These are phyloP conservation scores for Steatocranus sp. DNA, from an alignment of 2,797 vertebrate species.

Conservation along the genomic window DNA sequence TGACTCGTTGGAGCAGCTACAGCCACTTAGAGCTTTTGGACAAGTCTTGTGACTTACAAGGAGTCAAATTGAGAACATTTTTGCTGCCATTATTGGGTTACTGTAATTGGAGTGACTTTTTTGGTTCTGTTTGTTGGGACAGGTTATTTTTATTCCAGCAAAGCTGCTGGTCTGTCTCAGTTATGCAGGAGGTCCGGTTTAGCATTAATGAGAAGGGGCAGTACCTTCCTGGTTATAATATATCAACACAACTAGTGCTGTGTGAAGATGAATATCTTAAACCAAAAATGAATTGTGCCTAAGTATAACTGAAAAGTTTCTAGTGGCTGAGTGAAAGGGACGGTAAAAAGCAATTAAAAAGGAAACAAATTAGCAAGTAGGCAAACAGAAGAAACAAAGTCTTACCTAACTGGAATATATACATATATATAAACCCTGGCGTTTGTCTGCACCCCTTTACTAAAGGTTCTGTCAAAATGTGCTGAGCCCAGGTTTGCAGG, in stretches of 20 bases:
- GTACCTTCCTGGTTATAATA: neutral
- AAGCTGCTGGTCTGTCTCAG: neutral
- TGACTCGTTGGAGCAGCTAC: neutral
- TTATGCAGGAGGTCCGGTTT: neutral
- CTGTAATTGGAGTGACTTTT: neutral
- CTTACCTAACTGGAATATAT: accelerated
- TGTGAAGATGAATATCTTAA: neutral
- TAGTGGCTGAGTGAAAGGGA: neutral
- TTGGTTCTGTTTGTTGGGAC: neutral
- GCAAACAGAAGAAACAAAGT: accelerated
- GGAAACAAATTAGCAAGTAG: neutral
- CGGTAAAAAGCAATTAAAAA: neutral
- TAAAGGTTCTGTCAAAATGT: neutral
- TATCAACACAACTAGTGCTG: neutral
- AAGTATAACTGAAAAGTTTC: neutral
- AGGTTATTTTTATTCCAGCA: neutral
- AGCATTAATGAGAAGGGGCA: neutral
- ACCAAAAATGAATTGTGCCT: neutral
- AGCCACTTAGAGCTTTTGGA: neutral
- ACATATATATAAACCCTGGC: accelerated
- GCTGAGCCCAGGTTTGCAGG: neutral
- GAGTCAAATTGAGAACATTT: neutral
- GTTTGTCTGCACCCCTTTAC: neutral
- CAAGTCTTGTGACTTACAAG: neutral
- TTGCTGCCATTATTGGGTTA: neutral